Conservation (phyloP, 1,140 invertebrate species). For the Nymphalis io region DNA sequence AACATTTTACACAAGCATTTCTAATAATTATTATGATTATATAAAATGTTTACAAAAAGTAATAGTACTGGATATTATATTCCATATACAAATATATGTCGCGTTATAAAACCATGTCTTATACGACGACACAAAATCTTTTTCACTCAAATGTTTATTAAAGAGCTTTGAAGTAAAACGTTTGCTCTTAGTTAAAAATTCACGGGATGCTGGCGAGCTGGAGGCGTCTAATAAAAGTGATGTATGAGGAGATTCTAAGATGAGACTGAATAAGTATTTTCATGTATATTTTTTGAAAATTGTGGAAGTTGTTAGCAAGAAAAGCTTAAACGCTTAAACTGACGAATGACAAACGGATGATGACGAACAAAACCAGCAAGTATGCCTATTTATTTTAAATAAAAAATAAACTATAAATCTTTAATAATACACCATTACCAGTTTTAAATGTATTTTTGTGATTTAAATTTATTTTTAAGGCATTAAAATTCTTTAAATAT, state of each 20-base stretch:
- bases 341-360: no score
- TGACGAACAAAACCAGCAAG: no score
- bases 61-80: not conserved
- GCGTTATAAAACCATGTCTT: not conserved
- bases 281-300: constrained; percentile 2
- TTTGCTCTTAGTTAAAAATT: constrained; percentile 11
- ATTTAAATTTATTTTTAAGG: no score
- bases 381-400: no score
- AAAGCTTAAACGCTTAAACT: no score
- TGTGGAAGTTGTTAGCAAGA: not conserved
- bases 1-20: no score
- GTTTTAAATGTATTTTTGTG: no score
- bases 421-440: no score
- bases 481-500: no score
- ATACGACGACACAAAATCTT: constrained; percentile 2
- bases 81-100: not conserved
- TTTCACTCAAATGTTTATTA: constrained; percentile 13
- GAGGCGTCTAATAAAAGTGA: constrained; percentile 13
- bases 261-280: not conserved
- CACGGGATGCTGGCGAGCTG: not conserved
- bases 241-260: not conserved
- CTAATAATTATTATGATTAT: no score
- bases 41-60: no score
- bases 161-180: constrained; percentile 7
- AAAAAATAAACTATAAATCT: no score